A percentile compares a stretch with the other conserved stretches of the same genome.
Evolutionary conservation across 2,113 vertebrate species (phyloP).

Genomic region (Oenanthe melanoleuca): DNA sequence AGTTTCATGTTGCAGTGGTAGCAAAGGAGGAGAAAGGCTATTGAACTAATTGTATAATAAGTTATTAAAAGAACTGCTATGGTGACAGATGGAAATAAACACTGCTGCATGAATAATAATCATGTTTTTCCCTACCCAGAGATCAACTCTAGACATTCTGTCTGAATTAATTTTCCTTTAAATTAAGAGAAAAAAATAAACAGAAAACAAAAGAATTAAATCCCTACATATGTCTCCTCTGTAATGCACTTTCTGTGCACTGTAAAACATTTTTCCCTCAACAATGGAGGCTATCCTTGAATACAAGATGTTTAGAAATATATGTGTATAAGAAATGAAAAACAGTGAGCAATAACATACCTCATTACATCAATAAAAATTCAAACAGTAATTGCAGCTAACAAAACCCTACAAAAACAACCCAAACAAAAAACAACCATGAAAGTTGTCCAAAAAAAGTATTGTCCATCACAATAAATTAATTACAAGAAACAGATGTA

Average conservation of each 20-base stretch:
- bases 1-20: not conserved
- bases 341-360: not conserved
- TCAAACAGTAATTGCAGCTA: not conserved
- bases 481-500: not conserved
- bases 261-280: not conserved
- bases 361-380: not conserved
- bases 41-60: conserved; percentile 63
- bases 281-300: not conserved
- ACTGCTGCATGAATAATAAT: conserved; percentile 69
- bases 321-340: not conserved
- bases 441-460: not conserved
- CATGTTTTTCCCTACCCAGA: conserved; percentile 60
- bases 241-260: not conserved
- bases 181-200: conserved; percentile 48
- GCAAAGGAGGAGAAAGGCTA: conserved; percentile 42
- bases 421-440: not conserved
- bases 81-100: conserved; percentile 72
- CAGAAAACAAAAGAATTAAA: conserved; percentile 51
- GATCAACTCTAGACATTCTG: conserved; percentile 70
- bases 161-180: conserved; percentile 73
- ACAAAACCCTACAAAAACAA: not conserved
- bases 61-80: conserved; percentile 62
- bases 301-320: not conserved
- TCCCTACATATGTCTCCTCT: not conserved
- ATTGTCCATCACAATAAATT: not conserved